These are phyloP conservation scores for Cheilosia impressa DNA, from an alignment of 2,888 invertebrate genomes.

Conservation along the genomic window DNA sequence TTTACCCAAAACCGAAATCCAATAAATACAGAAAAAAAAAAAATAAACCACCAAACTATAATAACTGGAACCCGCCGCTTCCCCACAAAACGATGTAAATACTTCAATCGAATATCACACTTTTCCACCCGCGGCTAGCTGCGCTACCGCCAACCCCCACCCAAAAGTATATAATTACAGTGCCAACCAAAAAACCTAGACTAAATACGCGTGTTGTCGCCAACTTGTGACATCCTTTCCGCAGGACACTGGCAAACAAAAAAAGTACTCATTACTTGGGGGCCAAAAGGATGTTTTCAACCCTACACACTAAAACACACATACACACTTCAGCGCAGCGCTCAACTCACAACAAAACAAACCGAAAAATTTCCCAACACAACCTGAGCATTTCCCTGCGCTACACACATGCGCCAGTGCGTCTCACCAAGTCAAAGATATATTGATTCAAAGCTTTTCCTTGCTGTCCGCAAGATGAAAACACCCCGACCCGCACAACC, in stretches of 20 bases:
- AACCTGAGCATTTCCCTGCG: slow-evolving; percentile 62
- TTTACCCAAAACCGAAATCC: slow-evolving; percentile 44
- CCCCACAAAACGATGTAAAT: slow-evolving; percentile 62
- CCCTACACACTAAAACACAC: slow-evolving; percentile 47
- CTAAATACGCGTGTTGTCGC: slow-evolving; percentile 74
- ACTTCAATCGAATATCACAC: slow-evolving; percentile 54
- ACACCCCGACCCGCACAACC: slow-evolving; percentile 17
- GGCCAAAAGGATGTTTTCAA: slow-evolving; percentile 70
- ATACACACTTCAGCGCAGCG: slow-evolving; percentile 24
- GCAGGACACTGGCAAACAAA: slow-evolving; percentile 64
- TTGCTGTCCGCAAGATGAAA: slow-evolving; percentile 65
- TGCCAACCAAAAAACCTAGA: slow-evolving; percentile 72
- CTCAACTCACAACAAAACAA: slow-evolving; percentile 68
- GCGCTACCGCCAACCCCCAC: background rate
- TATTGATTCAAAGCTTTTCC: slow-evolving; percentile 74
- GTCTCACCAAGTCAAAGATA: slow-evolving; percentile 70
- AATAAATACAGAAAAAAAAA: slow-evolving; percentile 37
- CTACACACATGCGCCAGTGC: slow-evolving; percentile 62
- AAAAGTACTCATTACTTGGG: slow-evolving; percentile 58
- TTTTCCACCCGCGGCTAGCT: slow-evolving; percentile 16
- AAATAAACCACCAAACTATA: slow-evolving; percentile 44
- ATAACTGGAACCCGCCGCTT: slow-evolving; percentile 13
- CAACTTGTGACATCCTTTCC: slow-evolving; percentile 75
- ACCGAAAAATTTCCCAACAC: slow-evolving; percentile 70
- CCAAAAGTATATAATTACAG: slow-evolving; percentile 69